phyloP scores from a whole-genome alignment of 2,888 invertebrate species.

The Ephialtes manifestator region DNA sequence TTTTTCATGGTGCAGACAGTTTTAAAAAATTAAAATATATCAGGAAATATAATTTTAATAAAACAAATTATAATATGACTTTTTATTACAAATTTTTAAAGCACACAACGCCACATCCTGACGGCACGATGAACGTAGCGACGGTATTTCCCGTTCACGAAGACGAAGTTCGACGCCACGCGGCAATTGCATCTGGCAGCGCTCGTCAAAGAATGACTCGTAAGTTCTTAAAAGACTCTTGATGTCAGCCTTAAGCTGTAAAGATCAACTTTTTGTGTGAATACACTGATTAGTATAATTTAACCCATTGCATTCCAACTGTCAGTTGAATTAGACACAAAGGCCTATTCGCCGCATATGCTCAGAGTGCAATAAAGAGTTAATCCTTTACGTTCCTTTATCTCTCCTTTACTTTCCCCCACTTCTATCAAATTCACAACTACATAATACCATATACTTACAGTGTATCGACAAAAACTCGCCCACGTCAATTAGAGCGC shows the following conservation, averaged over 20 bases:
- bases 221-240: slow-evolving; percentile 62
- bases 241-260: background rate
- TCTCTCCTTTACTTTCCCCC: background rate
- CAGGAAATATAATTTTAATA: background rate
- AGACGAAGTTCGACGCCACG: slow-evolving; percentile 67
- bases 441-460: slow-evolving; percentile 10
- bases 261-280: background rate
- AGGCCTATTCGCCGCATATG: background rate
- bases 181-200: slow-evolving; percentile 59
- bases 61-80: background rate
- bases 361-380: background rate
- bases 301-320: slow-evolving; percentile 10
- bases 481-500: slow-evolving; percentile 11
- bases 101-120: slow-evolving; percentile 48
- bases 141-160: slow-evolving; percentile 81
- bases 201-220: slow-evolving; percentile 63
- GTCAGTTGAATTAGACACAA: slow-evolving; percentile 1
- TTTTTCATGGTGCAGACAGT: background rate
- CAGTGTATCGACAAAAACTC: slow-evolving; percentile 4
- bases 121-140: slow-evolving; percentile 80
- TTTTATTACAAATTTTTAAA: slow-evolving; percentile 2
- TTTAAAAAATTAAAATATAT: background rate
- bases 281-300: slow-evolving; percentile 30
- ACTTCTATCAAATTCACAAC: background rate
- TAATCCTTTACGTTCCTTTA: slow-evolving; percentile 11